Conservation (phyloP, 2,888 invertebrate genomes). For the Euplexia lucipara region DNA sequence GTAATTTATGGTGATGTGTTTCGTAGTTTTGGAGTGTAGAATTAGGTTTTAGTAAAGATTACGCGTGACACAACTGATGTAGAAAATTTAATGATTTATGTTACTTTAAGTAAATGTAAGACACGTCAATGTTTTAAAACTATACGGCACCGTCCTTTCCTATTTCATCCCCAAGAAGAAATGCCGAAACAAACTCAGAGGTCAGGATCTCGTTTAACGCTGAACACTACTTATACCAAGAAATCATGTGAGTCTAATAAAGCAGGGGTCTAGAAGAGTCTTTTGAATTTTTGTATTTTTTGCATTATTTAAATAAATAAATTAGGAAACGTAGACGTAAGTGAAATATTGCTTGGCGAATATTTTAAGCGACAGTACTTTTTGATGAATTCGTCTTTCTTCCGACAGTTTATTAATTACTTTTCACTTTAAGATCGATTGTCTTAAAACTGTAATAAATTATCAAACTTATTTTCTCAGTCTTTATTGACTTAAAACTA, state of each 20-base stretch:
- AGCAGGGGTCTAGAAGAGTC: too few species aligned
- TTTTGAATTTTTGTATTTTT: too few species aligned
- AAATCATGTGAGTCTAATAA: too few species aligned
- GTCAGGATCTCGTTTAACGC: too few species aligned
- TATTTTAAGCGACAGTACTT: not conserved
- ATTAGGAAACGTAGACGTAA: not conserved
- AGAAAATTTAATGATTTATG: not conserved
- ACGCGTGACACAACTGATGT: not conserved
- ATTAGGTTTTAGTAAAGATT: slow-evolving; percentile 20
- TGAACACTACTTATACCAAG: too few species aligned
- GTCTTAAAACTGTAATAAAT: slow-evolving; percentile 21
- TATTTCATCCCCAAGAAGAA: too few species aligned
- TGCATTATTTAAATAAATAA: too few species aligned
- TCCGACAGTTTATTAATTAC: slow-evolving; percentile 23
- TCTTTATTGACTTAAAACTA: not conserved
- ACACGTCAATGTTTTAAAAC: too few species aligned
- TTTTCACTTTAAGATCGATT: slow-evolving; percentile 31
- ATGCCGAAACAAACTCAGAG: too few species aligned
- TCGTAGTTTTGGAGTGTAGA: slow-evolving; percentile 29
- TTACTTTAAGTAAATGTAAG: too few species aligned
- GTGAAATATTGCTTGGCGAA: not conserved
- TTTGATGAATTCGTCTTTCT: slow-evolving; percentile 9
- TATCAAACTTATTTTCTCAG: not conserved
- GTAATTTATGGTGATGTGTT: slow-evolving; percentile 78
- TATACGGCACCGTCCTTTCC: too few species aligned